A percentile compares a stretch with the other conserved stretches of the same genome.
phyloP scores from a whole-genome alignment of 1,140 invertebrate species.

The Prorops nasuta region DNA sequence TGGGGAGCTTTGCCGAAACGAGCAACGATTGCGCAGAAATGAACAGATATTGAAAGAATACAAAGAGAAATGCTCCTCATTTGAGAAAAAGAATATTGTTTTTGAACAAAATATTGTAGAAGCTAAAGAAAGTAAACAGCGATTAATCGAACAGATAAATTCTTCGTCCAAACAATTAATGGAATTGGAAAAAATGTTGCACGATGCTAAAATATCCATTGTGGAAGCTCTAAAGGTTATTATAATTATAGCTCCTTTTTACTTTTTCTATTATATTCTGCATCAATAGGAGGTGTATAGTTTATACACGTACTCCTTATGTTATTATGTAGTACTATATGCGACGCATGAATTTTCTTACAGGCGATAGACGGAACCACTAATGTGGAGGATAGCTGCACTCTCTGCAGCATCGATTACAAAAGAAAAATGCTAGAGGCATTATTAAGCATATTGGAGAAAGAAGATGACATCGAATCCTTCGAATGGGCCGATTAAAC shows the following conservation, averaged over 20 bases:
- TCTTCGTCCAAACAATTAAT: slow-evolving; percentile 57
- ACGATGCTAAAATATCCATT: slow-evolving; percentile 61
- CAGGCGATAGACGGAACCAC: too few species aligned
- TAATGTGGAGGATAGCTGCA: slow-evolving; percentile 25
- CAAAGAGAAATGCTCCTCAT: slow-evolving; percentile 49
- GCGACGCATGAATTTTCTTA: too few species aligned
- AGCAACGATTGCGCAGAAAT: slow-evolving; percentile 48
- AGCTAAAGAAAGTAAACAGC: slow-evolving; percentile 52
- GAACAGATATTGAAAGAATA: too few species aligned
- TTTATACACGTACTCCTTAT: slow-evolving; percentile 15
- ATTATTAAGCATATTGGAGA: slow-evolving; percentile 39
- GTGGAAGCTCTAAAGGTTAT: slow-evolving; percentile 60
- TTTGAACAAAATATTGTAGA: slow-evolving; percentile 63
- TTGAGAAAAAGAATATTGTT: slow-evolving; percentile 54
- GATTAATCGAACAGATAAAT: slow-evolving; percentile 50
- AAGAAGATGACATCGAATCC: too few species aligned
- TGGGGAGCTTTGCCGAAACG: slow-evolving; percentile 46
- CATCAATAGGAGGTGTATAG: too few species aligned
- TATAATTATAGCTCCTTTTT: too few species aligned
- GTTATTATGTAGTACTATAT: neutral
- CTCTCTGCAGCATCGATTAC: slow-evolving; percentile 17
- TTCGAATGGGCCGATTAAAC: too few species aligned
- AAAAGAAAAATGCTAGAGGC: slow-evolving; percentile 37
- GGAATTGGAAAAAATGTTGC: slow-evolving; percentile 58
- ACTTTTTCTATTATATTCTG: too few species aligned